Base-by-base conservation (phyloP, 2,113 vertebrate species). In the Raja brachyura region DNA sequence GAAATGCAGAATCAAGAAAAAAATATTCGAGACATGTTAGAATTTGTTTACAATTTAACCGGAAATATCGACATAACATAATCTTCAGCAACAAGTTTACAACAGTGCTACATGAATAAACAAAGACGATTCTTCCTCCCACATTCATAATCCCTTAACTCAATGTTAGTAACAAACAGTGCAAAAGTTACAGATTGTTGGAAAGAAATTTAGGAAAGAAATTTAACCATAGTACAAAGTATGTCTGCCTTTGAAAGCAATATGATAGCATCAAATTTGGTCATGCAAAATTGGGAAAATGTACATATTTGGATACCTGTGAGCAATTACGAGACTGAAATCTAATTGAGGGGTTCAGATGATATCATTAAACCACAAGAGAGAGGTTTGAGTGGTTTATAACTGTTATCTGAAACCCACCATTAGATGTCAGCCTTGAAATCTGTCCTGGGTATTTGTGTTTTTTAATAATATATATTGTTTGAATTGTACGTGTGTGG, bases 381-480 rank as follows among this genome's bases (percentile, higher is more conserved):
- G 59, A 88, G 83, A 88, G 61, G 83, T 63, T 88, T 88, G 83
- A 88, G 59, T 88, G n/a, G 83, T 88, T 88, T 88, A 88, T 88
- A 88, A 88, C 83, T 88, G 83, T 88, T 88, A 88, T 88, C 83
- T 66, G 83, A 88, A 88, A 88, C 83, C 83, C 83, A 88, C 59
- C 83, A 88, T 88, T 88, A 88, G 83, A 88, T 88, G 83, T 88
- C 83, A 88, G 83, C 83, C 83, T 88, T 88, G 83, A 88, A 88
- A 88, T 88, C 83, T 88, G 83, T 88, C 83, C 83, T 88, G 83
- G 83, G 83, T 88, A 88, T 88, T 88, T 88, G 83, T 88, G 59
- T 88, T 88, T 88, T 88, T 88, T 88, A 88, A 88, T 88, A 88
- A 88, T 88, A 88, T 88, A 88, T 88, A 88, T 88, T 88, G 83